Evolutionary conservation across 2,888 invertebrate genomes (phyloP), one percentile per base, ranked within the genome.

Genomic region (Cheilosia impressa): DNA sequence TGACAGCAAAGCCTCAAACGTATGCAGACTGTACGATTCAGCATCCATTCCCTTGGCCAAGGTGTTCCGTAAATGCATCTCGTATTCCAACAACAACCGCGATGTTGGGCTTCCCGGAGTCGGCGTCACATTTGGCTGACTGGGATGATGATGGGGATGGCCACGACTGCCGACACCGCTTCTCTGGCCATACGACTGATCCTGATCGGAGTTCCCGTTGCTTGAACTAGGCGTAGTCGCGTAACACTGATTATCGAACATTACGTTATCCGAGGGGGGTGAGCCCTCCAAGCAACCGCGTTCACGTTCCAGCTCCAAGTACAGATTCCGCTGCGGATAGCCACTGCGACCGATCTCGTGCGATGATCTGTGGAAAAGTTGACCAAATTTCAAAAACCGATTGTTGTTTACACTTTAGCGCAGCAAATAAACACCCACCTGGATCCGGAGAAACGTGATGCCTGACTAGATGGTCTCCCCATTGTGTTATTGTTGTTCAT

Each of bases 221-320:
- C 97, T 97, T 68, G 98, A 97, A 90, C 97, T 97, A 17, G 98
- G 98, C 47, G 98, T 98, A 53, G 98, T 98, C 41, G 98, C 98
- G 93, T 98, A 98, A 93, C 98, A 98, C 92, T 97, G 97, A 93
- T 98, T 97, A 94, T 98, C 98, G 92, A 98, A 98, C 93, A 97
- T 96, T 87, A 97, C 97, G 93, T 97, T 97, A 93, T 98, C 98
- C 65, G 98, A 98, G 4, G 98, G 97, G 69, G 98, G 98, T 1
- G 97, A 97, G 53, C 94, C 94, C 89, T 92, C 93, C 81, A 92
- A 91, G 87, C 93, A 93, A 73, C 93, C 93, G 72, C 94, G 91
- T 90, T 95, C 95, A 0, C 96, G 93, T 91, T 97, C 96, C 91
- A 97, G 93, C 93, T 97, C 96, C 89, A 96, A 93, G 92, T 97